Conservation (phyloP, 2,888 invertebrate species). For the Achlya flavicornis region DNA sequence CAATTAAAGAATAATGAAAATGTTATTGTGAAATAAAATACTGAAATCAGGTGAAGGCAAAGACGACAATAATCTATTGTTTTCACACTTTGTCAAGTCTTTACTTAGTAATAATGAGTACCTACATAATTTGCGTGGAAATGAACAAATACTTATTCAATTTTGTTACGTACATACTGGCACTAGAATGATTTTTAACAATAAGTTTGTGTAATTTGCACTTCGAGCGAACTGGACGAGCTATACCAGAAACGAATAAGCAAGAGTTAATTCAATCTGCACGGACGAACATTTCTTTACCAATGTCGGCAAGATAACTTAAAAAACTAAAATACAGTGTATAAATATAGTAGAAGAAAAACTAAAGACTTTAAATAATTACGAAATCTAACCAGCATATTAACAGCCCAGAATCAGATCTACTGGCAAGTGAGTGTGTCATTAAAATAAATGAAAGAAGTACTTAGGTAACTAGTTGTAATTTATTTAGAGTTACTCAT, state of each 20-base stretch:
- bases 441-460: neutral
- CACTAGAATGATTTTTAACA: conserved; percentile 19
- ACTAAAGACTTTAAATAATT: too few relatives aligned
- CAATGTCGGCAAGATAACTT: too few relatives aligned
- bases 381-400: too few relatives aligned
- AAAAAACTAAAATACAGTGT: too few relatives aligned
- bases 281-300: too few relatives aligned
- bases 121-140: conserved; percentile 26
- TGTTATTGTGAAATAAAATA: neutral
- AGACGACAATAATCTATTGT: conserved; percentile 40
- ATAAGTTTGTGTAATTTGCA: conserved; percentile 39
- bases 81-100: conserved; percentile 29
- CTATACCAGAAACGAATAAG: conserved; percentile 48
- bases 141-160: conserved; percentile 13
- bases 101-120: conserved; percentile 23
- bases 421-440: neutral
- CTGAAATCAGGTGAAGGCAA: conserved; percentile 41
- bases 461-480: conserved; percentile 10
- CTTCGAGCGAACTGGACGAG: conserved; percentile 32
- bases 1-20: neutral
- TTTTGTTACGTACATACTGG: conserved; percentile 12
- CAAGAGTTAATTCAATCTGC: too few relatives aligned
- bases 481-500: conserved; percentile 30
- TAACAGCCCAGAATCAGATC: too few relatives aligned
- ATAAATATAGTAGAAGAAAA: too few relatives aligned